These are phyloP conservation scores for Bemisia tabaci DNA, from an alignment of 1,140 invertebrate species.

Conservation along the genomic window DNA sequence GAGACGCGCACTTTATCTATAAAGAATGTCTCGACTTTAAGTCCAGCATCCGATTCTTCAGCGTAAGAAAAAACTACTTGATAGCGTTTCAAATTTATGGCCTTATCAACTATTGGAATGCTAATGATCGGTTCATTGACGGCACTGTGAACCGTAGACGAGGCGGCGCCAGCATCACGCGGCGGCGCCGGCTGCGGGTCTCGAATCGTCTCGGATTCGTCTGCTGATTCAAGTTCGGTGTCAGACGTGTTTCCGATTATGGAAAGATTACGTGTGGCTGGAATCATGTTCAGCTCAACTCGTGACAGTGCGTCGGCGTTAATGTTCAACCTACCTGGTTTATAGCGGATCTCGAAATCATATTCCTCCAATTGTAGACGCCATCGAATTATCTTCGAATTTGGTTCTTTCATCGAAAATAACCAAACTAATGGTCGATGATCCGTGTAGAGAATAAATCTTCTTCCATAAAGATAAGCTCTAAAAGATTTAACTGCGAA, in stretches of 20 bases:
- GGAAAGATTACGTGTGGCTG: not conserved
- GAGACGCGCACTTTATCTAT: not conserved
- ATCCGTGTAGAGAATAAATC: slow-evolving; percentile 36
- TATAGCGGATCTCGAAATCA: slow-evolving; percentile 15
- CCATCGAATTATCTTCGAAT: slow-evolving; percentile 12
- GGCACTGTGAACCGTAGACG: not conserved
- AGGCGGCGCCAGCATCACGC: not conserved
- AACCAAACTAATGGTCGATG: slow-evolving; percentile 36
- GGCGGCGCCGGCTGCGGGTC: not conserved
- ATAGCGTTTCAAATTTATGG: not conserved
- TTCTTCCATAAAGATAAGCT: slow-evolving; percentile 32
- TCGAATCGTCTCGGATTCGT: not conserved
- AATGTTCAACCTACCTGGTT: slow-evolving; percentile 19
- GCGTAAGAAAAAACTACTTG: not conserved
- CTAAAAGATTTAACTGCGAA: slow-evolving; percentile 32
- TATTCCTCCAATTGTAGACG: slow-evolving; percentile 12
- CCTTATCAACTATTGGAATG: not conserved
- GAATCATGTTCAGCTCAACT: not conserved
- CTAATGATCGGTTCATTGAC: not conserved
- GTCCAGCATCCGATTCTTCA: not conserved
- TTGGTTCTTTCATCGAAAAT: slow-evolving; percentile 25
- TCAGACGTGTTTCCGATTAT: not conserved
- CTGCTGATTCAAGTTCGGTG: too few relatives aligned
- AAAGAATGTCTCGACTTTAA: not conserved
- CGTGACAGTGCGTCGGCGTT: slow-evolving; percentile 16